Conservation (phyloP, 2,888 invertebrate species). For the Hyposoter didymator region DNA sequence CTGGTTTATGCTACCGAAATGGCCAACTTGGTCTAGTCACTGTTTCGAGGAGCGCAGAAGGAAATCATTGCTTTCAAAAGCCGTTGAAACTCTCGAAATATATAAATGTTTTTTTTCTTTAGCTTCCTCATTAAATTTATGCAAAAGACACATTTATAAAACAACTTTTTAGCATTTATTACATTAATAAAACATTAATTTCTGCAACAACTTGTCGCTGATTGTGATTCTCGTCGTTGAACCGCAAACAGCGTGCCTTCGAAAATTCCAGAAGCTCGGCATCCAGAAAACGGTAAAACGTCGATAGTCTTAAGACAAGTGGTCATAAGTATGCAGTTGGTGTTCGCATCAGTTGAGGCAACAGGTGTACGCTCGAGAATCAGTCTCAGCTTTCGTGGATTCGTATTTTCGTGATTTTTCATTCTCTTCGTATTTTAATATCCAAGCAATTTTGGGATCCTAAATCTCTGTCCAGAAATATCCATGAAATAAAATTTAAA, state of each 20-base stretch:
- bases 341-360: not conserved
- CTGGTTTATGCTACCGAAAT: conserved; percentile 18
- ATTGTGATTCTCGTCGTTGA: not conserved
- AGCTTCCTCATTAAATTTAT: not conserved
- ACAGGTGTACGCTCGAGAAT: conserved; percentile 6
- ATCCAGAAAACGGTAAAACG: not conserved
- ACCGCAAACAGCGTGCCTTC: not conserved
- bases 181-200: not conserved
- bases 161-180: not conserved
- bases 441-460: not conserved
- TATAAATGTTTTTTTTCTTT: not conserved
- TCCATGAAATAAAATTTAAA: not conserved
- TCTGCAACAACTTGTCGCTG: not conserved
- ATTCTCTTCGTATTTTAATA: not conserved
- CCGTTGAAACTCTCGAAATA: not conserved
- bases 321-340: conserved; percentile 6
- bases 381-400: not conserved
- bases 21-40: not conserved
- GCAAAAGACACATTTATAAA: not conserved
- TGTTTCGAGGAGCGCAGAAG: not conserved
- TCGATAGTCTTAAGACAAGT: not conserved
- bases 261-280: not conserved
- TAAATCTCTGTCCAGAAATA: not conserved
- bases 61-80: not conserved
- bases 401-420: not conserved